These are phyloP conservation scores for Pheosia tremula DNA, from an alignment of 2,888 invertebrate genomes.

Conservation along the genomic window DNA sequence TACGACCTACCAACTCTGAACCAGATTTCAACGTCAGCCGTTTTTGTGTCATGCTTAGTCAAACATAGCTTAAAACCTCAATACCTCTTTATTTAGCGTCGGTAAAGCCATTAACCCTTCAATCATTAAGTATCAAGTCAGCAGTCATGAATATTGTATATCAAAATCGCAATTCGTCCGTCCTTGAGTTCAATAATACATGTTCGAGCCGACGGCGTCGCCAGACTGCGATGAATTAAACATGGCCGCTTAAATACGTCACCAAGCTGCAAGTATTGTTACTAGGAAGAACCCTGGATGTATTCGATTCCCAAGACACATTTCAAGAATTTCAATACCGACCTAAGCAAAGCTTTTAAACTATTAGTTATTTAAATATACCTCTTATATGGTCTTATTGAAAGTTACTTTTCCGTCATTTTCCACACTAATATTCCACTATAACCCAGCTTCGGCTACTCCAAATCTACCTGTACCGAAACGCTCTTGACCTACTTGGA, in stretches of 20 bases:
- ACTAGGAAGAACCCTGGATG: too few species aligned
- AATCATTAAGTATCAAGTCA: not conserved
- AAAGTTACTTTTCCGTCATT: not conserved
- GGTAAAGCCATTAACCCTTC: not conserved
- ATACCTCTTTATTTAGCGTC: too few species aligned
- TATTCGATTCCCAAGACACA: too few species aligned
- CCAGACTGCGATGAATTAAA: slow-evolving; percentile 31
- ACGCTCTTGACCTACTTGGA: slow-evolving; percentile 29
- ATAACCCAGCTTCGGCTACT: slow-evolving; percentile 2
- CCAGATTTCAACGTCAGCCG: too few species aligned
- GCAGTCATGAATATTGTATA: slow-evolving; percentile 36
- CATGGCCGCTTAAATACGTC: slow-evolving; percentile 38
- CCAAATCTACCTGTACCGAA: slow-evolving; percentile 15
- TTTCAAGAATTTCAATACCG: too few species aligned
- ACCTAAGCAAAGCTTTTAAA: too few species aligned
- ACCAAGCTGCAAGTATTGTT: not conserved
- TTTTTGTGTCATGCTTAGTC: too few species aligned
- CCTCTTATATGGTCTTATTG: not conserved
- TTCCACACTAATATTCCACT: slow-evolving; percentile 19
- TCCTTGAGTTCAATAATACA: slow-evolving; percentile 41
- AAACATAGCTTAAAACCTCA: too few species aligned
- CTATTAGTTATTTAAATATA: too few species aligned
- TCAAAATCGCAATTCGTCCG: slow-evolving; percentile 22
- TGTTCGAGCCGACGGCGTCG: slow-evolving; percentile 26
- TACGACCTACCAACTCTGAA: too few species aligned